Base-by-base conservation (phyloP, 2,888 invertebrate genomes). In the Microctonus aethiopoides region DNA sequence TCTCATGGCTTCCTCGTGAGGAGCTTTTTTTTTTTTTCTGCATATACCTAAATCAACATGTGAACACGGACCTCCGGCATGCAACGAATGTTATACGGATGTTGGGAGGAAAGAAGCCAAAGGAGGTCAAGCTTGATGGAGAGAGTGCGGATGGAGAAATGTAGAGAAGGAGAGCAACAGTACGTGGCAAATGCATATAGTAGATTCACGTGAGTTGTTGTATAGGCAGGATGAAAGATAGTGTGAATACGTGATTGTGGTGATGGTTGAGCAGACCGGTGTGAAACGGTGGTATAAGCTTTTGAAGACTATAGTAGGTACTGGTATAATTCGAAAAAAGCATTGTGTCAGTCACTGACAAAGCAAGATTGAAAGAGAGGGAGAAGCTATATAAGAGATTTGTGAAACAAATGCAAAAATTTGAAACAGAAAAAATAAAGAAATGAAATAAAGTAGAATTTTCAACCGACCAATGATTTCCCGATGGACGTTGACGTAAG, bases 11-110 rank as follows among this genome's bases (percentile, higher is more conserved):
- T 36, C 10, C 4, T 32, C 3, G n/a, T 39, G 5, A 39, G n/a
- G 7, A 16, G 24, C 7, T 29, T 29, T 5, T 29, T 5, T 3
- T 7, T 29, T 11, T 64, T 54, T 34, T 20, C 36, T 5, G 1
- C 51, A 16, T 54, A 56, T 29, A 54, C 22, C 36, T 54, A 36
- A 64, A 64, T 64, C 54, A 64, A 54, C 34, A 64, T 16, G 54
- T 54, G 39, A 34, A 32, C 22, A 36, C 24, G 20, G 36, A 64
- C 54, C 36, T 54, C 64, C 54, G 26, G 34, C 63, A 13, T 64
- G 52, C 22, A 36, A 63, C 26, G 16, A 63, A 63, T 63, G 34
- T 63, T 52, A 63, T 34, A 63, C 34, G 63, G 22, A 63, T 63
- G 63, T 22, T 32, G 51, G 0, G n/a, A 39, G 13, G n/a, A 39